phyloP scores from a whole-genome alignment of 1,140 invertebrate genomes.

The Scaptomyza hsui region DNA sequence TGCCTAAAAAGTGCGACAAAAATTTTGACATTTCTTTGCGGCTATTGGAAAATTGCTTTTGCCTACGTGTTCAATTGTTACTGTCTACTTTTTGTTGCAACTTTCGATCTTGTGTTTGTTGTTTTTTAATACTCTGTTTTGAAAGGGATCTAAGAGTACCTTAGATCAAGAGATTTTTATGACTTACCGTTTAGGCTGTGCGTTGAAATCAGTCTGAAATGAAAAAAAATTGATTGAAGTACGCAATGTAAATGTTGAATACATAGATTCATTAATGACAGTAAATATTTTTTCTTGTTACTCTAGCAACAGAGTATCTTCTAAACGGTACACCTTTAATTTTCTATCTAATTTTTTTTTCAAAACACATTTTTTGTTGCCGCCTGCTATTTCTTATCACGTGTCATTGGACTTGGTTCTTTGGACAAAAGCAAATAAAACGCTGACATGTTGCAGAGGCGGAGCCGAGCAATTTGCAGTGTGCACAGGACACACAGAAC shows the following conservation, averaged over 20 bases:
- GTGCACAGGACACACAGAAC: conserved; percentile 36
- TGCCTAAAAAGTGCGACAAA: conserved; percentile 51
- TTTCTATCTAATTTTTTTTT: background rate
- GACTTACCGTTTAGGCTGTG: too few species aligned
- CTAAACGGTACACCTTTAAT: too few species aligned
- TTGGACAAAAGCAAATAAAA: conserved; percentile 58
- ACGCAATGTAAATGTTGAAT: too few species aligned
- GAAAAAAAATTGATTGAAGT: too few species aligned
- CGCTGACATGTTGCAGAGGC: conserved; percentile 71
- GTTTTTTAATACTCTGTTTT: conserved; percentile 24
- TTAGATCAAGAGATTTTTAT: background rate
- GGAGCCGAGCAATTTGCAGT: conserved; percentile 69
- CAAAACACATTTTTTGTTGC: conserved; percentile 19
- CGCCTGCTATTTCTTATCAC: conserved; percentile 74
- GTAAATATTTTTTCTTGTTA: too few species aligned
- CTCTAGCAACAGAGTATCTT: background rate
- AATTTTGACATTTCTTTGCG: conserved; percentile 74
- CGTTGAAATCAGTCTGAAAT: too few species aligned
- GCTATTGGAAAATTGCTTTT: conserved; percentile 76
- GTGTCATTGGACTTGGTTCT: conserved; percentile 63
- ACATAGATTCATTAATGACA: too few species aligned
- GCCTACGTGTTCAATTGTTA: conserved; percentile 72
- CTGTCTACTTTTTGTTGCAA: conserved; percentile 17
- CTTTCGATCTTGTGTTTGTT: too few species aligned
- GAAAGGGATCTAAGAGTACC: background rate